These are phyloP conservation scores for Cryptus viduatorius DNA, from an alignment of 2,888 invertebrate species.

Conservation along the genomic window DNA sequence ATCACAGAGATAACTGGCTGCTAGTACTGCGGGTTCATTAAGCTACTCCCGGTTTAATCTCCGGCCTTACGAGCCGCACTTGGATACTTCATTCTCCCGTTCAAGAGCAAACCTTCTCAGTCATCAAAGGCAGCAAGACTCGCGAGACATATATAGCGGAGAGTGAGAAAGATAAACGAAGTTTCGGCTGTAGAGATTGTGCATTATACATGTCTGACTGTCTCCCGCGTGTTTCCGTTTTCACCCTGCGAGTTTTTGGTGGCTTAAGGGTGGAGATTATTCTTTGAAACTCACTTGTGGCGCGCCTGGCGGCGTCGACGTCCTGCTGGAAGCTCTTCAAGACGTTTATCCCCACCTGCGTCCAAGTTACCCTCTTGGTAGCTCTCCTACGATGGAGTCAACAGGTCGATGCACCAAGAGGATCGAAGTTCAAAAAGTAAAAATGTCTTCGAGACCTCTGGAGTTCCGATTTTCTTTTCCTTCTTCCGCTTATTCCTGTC, in stretches of 20 bases:
- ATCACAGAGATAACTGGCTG: slow-evolving; percentile 10
- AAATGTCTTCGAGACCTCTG: slow-evolving; percentile 44
- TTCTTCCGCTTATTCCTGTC: slow-evolving; percentile 2
- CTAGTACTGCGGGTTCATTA: slow-evolving; percentile 61
- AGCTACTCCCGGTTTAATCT: slow-evolving; percentile 69
- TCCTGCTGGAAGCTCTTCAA: slow-evolving; percentile 55
- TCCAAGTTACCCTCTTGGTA: not conserved
- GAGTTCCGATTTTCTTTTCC: slow-evolving; percentile 15
- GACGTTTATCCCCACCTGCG: slow-evolving; percentile 51
- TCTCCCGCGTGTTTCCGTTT: slow-evolving; percentile 22
- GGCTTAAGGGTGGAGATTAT: slow-evolving; percentile 4
- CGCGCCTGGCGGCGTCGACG: slow-evolving; percentile 10
- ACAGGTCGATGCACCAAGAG: slow-evolving; percentile 63
- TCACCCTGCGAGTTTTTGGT: not conserved
- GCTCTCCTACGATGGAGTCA: slow-evolving; percentile 54
- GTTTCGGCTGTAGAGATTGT: slow-evolving; percentile 23
- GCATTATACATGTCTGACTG: slow-evolving; percentile 6
- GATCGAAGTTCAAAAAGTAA: slow-evolving; percentile 60
- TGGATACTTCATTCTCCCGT: slow-evolving; percentile 62
- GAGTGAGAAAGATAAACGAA: not conserved
- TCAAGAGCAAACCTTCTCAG: slow-evolving; percentile 19
- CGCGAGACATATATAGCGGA: not conserved
- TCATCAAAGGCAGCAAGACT: slow-evolving; percentile 49
- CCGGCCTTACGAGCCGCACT: slow-evolving; percentile 64
- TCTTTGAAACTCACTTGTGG: slow-evolving; percentile 61